Conservation (phyloP, 1,140 invertebrate species). For the Drosophila yakuba region DNA sequence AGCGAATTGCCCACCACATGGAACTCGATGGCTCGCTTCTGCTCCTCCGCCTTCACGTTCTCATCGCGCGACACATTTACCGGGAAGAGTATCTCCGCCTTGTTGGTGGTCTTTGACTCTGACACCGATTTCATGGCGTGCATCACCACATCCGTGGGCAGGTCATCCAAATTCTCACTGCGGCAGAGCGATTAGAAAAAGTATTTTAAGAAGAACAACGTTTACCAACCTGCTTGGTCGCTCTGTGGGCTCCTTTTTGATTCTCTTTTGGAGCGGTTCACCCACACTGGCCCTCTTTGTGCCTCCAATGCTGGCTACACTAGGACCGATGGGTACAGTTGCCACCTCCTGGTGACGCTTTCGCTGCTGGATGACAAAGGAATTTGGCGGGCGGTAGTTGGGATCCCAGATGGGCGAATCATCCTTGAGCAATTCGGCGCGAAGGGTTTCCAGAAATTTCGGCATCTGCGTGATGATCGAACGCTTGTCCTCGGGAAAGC, state of each 20-base stretch:
- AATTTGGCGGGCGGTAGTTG: conserved; percentile 75
- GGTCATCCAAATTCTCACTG: conserved; percentile 72
- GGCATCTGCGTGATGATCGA: conserved; percentile 88
- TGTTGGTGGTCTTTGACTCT: conserved; percentile 79
- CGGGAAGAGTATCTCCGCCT: conserved; percentile 89
- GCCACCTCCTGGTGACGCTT: conserved; percentile 70
- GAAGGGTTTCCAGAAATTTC: conserved; percentile 94
- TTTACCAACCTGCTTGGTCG: conserved; percentile 53
- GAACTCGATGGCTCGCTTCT: conserved; percentile 95
- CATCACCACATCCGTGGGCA: conserved; percentile 71
- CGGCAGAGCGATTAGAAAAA: not conserved
- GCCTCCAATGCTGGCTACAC: not conserved
- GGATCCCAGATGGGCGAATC: conserved; percentile 97
- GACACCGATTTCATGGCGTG: conserved; percentile 80
- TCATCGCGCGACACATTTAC: conserved; percentile 95
- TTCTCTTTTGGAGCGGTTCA: conserved; percentile 70
- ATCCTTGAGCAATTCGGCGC: conserved; percentile 93
- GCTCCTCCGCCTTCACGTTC: conserved; percentile 95
- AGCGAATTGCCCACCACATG: conserved; percentile 97
- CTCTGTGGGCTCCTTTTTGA: conserved; percentile 74
- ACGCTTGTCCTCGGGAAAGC: conserved; percentile 94
- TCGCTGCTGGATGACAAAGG: conserved; percentile 77
- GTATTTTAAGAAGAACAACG: not conserved
- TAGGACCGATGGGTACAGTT: conserved; percentile 2
- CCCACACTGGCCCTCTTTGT: conserved; percentile 58